Evolutionary conservation across 2,888 invertebrate species (phyloP).

Genomic region (Merodon equestris): DNA sequence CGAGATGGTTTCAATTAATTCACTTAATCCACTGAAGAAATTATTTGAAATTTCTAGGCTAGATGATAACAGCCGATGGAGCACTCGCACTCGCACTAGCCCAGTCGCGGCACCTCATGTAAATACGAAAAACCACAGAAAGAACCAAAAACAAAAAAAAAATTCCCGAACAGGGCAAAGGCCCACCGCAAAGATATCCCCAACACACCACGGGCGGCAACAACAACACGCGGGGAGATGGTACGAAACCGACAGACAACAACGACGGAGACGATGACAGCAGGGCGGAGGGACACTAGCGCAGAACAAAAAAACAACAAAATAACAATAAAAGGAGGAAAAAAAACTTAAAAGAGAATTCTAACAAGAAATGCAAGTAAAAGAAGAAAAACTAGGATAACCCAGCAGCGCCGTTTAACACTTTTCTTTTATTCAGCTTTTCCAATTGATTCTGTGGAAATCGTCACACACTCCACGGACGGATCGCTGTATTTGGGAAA

Average conservation of each 20-base stretch:
- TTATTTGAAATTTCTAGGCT: no score
- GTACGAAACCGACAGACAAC: slow-evolving; percentile 49
- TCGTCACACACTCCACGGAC: slow-evolving; percentile 16
- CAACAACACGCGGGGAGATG: slow-evolving; percentile 8
- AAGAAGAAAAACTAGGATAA: slow-evolving; percentile 33
- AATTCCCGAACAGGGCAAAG: slow-evolving; percentile 39
- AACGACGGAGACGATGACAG: no score
- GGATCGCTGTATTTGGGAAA: slow-evolving; percentile 10
- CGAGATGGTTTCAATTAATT: no score
- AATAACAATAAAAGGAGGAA: slow-evolving; percentile 29
- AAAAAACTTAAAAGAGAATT: neutral
- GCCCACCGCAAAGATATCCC: slow-evolving; percentile 63
- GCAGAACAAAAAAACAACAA: slow-evolving; percentile 1
- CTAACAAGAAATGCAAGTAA: no score
- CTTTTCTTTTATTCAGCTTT: slow-evolving; percentile 56
- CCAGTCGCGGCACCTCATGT: slow-evolving; percentile 37
- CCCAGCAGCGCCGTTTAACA: slow-evolving; percentile 60
- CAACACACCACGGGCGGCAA: slow-evolving; percentile 37
- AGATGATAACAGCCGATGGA: neutral
- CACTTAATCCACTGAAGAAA: no score
- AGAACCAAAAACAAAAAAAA: no score
- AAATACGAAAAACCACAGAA: slow-evolving; percentile 38
- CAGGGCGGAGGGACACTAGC: no score
- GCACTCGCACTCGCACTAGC: slow-evolving; percentile 17
- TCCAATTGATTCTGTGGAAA: slow-evolving; percentile 45